Evolutionary conservation across 2,797 vertebrate species (phyloP).

Genomic region (Acanthiza pusilla): DNA sequence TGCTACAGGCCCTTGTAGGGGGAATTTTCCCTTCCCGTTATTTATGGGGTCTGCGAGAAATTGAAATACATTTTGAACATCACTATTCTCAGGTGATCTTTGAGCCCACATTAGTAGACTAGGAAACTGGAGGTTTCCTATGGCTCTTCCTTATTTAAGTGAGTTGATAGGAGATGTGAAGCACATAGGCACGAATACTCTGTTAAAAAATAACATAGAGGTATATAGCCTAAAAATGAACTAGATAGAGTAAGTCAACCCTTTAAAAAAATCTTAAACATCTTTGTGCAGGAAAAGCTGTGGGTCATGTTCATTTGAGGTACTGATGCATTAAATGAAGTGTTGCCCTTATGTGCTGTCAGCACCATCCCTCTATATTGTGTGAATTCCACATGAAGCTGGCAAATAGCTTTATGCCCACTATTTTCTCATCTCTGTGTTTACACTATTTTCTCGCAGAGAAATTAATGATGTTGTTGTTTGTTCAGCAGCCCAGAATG

Average conservation of each 20-base stretch:
- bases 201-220: neutral
- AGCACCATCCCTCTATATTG: neutral
- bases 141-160: neutral
- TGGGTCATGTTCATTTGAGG: neutral
- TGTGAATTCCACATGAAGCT: neutral
- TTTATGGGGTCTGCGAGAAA: neutral
- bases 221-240: neutral
- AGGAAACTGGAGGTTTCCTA: neutral
- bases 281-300: neutral
- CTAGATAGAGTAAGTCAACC: neutral
- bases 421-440: neutral
- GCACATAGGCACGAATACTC: neutral
- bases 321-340: constrained; percentile 17
- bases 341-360: neutral
- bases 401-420: neutral
- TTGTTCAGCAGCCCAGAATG: constrained; percentile 41
- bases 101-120: fast-evolving
- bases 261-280: neutral
- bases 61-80: neutral
- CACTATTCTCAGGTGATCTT: neutral
- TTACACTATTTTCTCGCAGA: neutral
- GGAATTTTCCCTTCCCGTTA: neutral
- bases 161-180: neutral
- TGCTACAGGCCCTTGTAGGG: fast-evolving
- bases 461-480: constrained; percentile 8